Percentiles rank a stretch among this genome's conserved stretches.
These are phyloP conservation scores for Gnathonemus longibarbis DNA, from an alignment of 2,113 vertebrate species.

Conservation along the genomic window DNA sequence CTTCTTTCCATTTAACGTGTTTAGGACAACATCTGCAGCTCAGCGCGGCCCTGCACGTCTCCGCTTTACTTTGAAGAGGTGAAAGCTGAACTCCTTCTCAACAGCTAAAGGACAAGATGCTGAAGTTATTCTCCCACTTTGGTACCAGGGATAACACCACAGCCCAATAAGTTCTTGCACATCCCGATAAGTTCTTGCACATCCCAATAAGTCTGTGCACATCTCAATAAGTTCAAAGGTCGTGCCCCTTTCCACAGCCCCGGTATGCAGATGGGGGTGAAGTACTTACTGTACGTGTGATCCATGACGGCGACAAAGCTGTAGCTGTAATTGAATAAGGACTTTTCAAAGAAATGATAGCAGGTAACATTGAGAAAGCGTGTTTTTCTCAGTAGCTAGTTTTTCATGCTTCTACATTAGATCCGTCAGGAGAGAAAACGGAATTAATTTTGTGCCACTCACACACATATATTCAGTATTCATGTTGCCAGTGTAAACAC, in stretches of 20 bases:
- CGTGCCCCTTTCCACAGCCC: not conserved
- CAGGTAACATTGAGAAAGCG: not conserved
- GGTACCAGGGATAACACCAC: constrained; percentile 12
- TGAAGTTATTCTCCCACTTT: constrained; percentile 47
- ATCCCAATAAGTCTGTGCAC: not conserved
- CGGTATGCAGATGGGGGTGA: not conserved
- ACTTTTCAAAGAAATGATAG: not conserved
- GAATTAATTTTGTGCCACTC: not conserved
- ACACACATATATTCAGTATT: not conserved
- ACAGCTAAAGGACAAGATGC: not conserved
- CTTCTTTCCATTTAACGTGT: not conserved
- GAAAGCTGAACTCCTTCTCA: constrained; percentile 6
- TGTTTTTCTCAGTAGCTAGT: not conserved
- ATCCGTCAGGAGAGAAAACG: not conserved
- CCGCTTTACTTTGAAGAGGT: not conserved
- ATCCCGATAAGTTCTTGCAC: not conserved
- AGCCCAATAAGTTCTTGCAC: not conserved
- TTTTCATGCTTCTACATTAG: not conserved
- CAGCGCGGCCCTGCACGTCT: not conserved
- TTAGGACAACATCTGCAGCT: not conserved
- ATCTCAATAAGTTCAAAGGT: not conserved
- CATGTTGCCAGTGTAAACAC: not conserved
- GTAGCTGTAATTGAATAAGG: not conserved
- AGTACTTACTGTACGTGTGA: not conserved
- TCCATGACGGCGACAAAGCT: not conserved